Percentiles rank a stretch among this genome's conserved stretches.
Conservation (phyloP, 2,113 vertebrate species). For the Calypte anna region DNA sequence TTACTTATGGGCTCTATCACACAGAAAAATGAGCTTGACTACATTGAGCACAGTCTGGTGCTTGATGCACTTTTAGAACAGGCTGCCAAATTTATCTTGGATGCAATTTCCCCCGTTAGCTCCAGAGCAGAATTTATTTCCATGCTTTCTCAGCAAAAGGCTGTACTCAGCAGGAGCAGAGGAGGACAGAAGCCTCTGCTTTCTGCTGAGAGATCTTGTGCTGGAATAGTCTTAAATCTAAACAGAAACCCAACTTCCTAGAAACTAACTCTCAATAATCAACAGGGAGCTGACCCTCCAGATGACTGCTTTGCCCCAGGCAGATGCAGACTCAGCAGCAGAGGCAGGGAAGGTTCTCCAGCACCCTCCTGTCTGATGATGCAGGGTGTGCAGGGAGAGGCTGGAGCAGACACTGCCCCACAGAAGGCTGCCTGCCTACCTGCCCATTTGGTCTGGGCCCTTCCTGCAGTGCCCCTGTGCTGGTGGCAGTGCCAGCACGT, state of each 20-base stretch:
- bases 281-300: background rate
- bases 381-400: background rate
- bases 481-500: accelerated
- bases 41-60: background rate
- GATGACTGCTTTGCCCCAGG: background rate
- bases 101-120: background rate
- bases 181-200: background rate
- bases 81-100: constrained; percentile 10
- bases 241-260: background rate
- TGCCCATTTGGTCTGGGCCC: no score
- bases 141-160: constrained; percentile 31
- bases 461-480: background rate
- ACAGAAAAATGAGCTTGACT: background rate
- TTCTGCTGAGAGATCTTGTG: background rate
- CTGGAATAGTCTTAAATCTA: background rate
- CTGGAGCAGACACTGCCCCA: background rate
- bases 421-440: background rate
- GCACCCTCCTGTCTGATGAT: no score
- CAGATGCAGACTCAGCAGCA: background rate
- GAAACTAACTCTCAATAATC: background rate
- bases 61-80: background rate
- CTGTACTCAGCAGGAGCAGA: background rate
- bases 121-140: background rate
- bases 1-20: background rate
- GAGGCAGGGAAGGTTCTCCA: background rate